A percentile compares a stretch with the other conserved stretches of the same genome.
Conservation (phyloP, 2,888 invertebrate species). For the Pheosia gnoma region DNA sequence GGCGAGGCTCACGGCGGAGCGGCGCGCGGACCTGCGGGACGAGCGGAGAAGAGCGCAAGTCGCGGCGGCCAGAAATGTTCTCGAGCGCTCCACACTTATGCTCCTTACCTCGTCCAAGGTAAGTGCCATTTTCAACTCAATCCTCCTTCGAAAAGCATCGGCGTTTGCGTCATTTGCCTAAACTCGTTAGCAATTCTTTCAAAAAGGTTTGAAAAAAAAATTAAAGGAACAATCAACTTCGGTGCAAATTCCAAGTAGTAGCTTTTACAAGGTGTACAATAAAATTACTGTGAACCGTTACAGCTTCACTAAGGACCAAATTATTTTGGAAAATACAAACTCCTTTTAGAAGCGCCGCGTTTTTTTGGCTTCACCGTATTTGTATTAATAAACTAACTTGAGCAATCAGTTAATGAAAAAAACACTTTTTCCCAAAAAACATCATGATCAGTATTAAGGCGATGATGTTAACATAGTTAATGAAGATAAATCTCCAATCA, state of each 20-base stretch:
- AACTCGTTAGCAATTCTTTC: slow-evolving; percentile 25
- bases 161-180: slow-evolving; percentile 9
- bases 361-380: background rate
- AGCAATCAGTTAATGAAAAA: slow-evolving; percentile 17
- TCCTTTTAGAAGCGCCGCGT: background rate
- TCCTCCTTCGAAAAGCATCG: background rate
- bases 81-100: slow-evolving; percentile 98
- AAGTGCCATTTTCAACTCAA: slow-evolving; percentile 31
- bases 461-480: slow-evolving; percentile 58
- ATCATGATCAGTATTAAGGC: slow-evolving; percentile 42
- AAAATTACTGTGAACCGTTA: background rate
- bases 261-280: background rate
- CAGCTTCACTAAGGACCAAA: background rate
- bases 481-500: slow-evolving; percentile 64
- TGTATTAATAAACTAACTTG: slow-evolving; percentile 11
- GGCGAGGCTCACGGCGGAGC: slow-evolving; percentile 94
- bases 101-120: slow-evolving; percentile 98
- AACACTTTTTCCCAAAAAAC: slow-evolving; percentile 32
- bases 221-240: slow-evolving; percentile 8
- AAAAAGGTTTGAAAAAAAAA: slow-evolving; percentile 12
- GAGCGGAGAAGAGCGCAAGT: slow-evolving; percentile 98
- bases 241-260: slow-evolving; percentile 8
- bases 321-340: background rate
- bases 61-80: slow-evolving; percentile 96
- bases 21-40: slow-evolving; percentile 94